Conservation (phyloP, 1,140 invertebrate species). For the Aphelenchoides besseyi region DNA sequence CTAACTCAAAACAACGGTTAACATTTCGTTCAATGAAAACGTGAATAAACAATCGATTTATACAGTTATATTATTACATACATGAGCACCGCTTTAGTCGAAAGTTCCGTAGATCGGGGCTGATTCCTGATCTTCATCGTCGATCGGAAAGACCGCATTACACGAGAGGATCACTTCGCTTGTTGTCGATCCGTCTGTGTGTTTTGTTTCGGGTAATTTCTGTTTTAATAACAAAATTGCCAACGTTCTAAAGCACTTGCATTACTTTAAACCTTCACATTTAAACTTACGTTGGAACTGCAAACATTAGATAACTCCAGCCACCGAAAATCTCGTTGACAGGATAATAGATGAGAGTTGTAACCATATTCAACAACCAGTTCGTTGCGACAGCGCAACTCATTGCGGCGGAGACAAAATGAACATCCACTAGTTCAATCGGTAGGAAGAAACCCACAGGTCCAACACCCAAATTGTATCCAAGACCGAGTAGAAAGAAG, state of each 20-base stretch:
- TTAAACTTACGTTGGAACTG: constrained; percentile 47
- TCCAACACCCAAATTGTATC: constrained; percentile 51
- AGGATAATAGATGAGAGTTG: constrained; percentile 51
- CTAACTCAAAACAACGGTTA: constrained; percentile 6
- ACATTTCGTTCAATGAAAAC: constrained; percentile 11
- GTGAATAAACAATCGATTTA: constrained; percentile 15
- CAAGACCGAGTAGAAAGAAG: constrained; percentile 47
- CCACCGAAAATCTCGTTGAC: constrained; percentile 42
- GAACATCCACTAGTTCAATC: constrained; percentile 39
- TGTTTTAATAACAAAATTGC: constrained; percentile 13
- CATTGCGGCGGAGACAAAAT: constrained; percentile 39
- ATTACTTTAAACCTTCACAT: not conserved
- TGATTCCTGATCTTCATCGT: constrained; percentile 6
- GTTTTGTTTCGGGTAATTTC: constrained; percentile 31
- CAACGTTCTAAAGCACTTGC: constrained; percentile 19
- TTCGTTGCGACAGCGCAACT: constrained; percentile 45
- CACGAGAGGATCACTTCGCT: constrained; percentile 5
- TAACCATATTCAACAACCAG: constrained; percentile 47
- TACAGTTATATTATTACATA: too few species aligned
- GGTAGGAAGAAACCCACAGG: constrained; percentile 52
- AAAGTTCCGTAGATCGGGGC: constrained; percentile 22
- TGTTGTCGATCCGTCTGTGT: not conserved
- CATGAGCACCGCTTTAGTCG: constrained; percentile 2
- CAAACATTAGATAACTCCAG: constrained; percentile 51
- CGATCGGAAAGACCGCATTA: not conserved